These are phyloP conservation scores for Cantharis lateralis DNA, from an alignment of 2,888 invertebrate species.

Conservation along the genomic window DNA sequence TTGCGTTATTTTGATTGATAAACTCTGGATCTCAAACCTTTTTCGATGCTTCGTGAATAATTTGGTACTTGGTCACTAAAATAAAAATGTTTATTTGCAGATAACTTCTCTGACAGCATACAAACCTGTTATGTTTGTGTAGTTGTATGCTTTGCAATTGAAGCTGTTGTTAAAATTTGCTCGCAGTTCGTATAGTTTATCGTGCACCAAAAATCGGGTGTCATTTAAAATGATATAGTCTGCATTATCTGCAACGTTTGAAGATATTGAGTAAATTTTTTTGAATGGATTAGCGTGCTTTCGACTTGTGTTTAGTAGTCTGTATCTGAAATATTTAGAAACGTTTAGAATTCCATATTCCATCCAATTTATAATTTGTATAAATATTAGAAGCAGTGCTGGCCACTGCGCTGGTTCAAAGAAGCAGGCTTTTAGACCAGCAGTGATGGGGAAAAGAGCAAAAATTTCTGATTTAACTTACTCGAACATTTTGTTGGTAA, in stretches of 20 bases:
- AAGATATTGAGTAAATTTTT: background rate
- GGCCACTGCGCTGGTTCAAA: no score
- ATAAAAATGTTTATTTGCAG: background rate
- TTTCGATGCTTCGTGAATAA: background rate
- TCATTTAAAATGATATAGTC: background rate
- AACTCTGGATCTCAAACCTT: background rate
- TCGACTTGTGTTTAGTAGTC: background rate
- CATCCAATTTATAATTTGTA: no score
- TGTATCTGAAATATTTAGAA: background rate
- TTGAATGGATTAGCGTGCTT: background rate
- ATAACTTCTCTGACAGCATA: background rate
- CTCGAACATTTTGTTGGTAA: slow-evolving; percentile 15
- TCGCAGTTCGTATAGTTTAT: slow-evolving; percentile 11
- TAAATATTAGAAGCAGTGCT: no score
- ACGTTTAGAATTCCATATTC: background rate
- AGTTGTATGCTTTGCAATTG: slow-evolving; percentile 10
- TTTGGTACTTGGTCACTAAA: background rate
- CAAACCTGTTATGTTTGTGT: slow-evolving; percentile 13
- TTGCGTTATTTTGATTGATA: background rate
- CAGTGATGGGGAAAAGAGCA: no score
- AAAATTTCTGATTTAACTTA: background rate
- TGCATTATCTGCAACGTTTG: background rate
- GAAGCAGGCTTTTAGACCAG: no score
- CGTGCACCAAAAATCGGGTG: background rate
- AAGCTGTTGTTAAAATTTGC: slow-evolving; percentile 25